Evolutionary conservation across 2,113 vertebrate genomes (phyloP), one percentile per base, ranked within the genome.

Genomic region (Ardeotis arabs): DNA sequence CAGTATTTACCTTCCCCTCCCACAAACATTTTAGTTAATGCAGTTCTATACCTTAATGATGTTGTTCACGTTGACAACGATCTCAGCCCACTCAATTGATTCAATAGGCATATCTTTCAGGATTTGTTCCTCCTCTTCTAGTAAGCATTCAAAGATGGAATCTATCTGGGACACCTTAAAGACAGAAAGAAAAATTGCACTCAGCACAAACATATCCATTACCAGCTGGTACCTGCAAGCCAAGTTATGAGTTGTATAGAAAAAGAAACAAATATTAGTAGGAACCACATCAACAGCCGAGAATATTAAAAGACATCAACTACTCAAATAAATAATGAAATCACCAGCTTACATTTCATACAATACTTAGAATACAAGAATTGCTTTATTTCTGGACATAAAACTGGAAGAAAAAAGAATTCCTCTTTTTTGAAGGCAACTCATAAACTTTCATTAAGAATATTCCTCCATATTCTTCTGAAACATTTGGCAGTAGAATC

Each of bases 111-210:
- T 96, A 37, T 99, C 98, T 95, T 98, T 99, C 93, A 99, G 97
- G 72, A 98, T 97, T 62, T 98, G 98, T 68, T 99, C 99, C 91
- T 99, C 99, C 9, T 99, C 98, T 75, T 99, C 99, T 88, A 99
- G 96, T 69, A 99, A 97, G 76, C 99, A 99, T 72, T 99, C 99
- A 20, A 99, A 99, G 94, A 99, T 98, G 0, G 98, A 98, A 82
- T 99, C 99, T 93, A 99, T 98, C 94, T 99, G 98, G 33, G 99
- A 99, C n/a, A 99, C 99, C 99, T 99, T 97, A 49, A 77, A 91
- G 77, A 73, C 1, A 79, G 31, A 70, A 83, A 39, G 27, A 79
- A 84, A 67, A 76, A 76, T 12, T 53, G 28, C 49, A 82, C 0
- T 53, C 52, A 90, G 35, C 19, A 84, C 25, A 77, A 93, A 55